Conservation (phyloP, 1,140 invertebrate species). For the Lepidurus arcticus region DNA sequence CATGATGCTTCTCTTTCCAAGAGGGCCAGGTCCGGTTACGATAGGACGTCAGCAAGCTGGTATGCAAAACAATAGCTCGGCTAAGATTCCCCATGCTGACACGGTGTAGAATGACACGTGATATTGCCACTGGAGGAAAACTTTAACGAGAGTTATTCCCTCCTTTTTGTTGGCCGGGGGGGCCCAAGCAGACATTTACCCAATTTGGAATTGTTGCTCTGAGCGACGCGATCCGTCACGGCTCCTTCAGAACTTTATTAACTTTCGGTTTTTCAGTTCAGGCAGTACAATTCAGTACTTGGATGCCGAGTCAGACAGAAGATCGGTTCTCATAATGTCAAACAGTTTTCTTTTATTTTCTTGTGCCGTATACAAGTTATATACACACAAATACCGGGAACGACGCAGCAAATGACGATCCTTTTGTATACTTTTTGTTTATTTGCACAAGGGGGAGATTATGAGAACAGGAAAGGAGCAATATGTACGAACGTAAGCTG, state of each 20-base stretch:
- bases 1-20: conserved; percentile 15
- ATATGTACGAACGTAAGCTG: background rate
- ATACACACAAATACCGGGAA: too few species aligned
- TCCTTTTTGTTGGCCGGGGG: too few species aligned
- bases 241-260: conserved; percentile 17
- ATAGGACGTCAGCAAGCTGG: conserved; percentile 20
- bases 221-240: conserved; percentile 20
- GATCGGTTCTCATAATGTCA: too few species aligned
- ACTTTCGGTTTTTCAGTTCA: background rate
- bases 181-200: too few species aligned
- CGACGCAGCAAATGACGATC: background rate
- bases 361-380: too few species aligned
- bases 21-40: conserved; percentile 3
- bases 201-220: background rate
- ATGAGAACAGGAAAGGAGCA: conserved; percentile 18
- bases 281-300: background rate
- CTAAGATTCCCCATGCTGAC: conserved; percentile 10
- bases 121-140: conserved; percentile 19
- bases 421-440: background rate
- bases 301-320: background rate
- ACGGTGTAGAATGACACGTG: conserved; percentile 14
- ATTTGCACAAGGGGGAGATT: background rate
- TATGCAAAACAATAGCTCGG: conserved; percentile 19
- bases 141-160: background rate
- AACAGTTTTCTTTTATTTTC: too few species aligned